A percentile compares a stretch with the other conserved stretches of the same genome.
These are phyloP conservation scores for Tetrax tetrax DNA, from an alignment of 2,113 vertebrate genomes.

Conservation along the genomic window DNA sequence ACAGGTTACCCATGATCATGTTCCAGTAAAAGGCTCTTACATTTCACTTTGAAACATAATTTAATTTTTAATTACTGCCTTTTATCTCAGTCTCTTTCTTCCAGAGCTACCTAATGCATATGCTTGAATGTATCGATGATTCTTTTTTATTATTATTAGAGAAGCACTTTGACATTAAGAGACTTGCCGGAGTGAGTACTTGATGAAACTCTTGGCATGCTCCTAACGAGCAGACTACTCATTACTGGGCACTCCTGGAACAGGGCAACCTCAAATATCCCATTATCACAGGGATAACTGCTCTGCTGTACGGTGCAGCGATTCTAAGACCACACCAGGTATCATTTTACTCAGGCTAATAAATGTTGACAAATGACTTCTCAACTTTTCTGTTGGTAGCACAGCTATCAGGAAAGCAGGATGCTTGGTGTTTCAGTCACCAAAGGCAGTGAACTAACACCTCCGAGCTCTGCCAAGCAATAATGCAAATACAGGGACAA, in stretches of 20 bases:
- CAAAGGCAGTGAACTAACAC: background rate
- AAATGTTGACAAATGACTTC: background rate
- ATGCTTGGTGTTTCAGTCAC: background rate
- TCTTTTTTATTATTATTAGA: background rate
- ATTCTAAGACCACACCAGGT: background rate
- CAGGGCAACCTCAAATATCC: background rate
- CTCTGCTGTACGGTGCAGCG: background rate
- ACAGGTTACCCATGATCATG: background rate
- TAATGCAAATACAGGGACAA: background rate
- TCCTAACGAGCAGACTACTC: background rate
- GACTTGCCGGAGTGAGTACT: background rate
- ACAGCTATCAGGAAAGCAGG: background rate
- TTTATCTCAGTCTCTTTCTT: background rate
- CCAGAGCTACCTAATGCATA: background rate
- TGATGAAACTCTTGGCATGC: background rate
- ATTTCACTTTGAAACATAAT: background rate
- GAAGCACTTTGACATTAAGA: background rate
- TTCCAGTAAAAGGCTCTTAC: background rate
- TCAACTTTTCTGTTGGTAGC: background rate
- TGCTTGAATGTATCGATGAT: background rate
- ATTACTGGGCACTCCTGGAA: background rate
- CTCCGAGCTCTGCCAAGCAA: background rate
- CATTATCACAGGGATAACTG: background rate
- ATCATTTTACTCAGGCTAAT: background rate
- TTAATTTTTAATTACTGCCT: background rate